Evolutionary conservation across 2,888 invertebrate species (phyloP), one percentile per base, ranked within the genome.

Genomic region (Gari tellinella): DNA sequence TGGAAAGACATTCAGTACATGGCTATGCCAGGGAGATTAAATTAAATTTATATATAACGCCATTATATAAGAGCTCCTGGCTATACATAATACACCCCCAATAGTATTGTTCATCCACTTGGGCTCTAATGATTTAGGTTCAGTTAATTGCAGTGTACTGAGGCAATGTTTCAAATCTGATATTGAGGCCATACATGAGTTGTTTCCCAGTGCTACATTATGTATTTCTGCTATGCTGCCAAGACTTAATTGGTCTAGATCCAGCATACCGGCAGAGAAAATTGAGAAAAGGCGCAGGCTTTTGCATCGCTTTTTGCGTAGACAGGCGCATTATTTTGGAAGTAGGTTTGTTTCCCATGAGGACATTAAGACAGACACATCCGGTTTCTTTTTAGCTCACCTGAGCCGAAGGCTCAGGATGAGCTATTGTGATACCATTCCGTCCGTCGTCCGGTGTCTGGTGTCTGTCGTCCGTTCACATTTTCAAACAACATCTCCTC

Each of bases 81-180:
- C n/a, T n/a, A n/a, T n/a, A n/a, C 37, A 52, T 17, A 14, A 52
- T n/a, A 1, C 52, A 17, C 12, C 37, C 1, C 52, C 52, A 52
- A 52, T 10, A 15, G 52, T 19, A 2, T 37, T 52, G 2, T 4
- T 52, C 10, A n/a, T 52, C 12, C 31, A 52, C 37, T 8, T 52
- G 26, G 52, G 52, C 5, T 52, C 52, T 5, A 52, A 52, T 25
- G 52, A 52, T 17, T 37, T 52, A 4, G 26, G 52, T 37, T 4
- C 15, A 12, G 15, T 52, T 8, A 14, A 52, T 12, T 31, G 31
- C 19, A 52, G 19, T 7, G 17, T 7, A 31, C 4, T 31, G 15
- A 15, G 52, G 12, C 51, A 52, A 1, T 4, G 5, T 4, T 17
- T 52, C 17, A 21, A 37, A 7, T n/a, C 3, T 7, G 52, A 52